Percentiles rank a stretch among this genome's conserved stretches.
Evolutionary conservation across 35 echinoderm and acorn worm genomes (phyloP).

Genomic region (Eucidaris tribuloides): DNA sequence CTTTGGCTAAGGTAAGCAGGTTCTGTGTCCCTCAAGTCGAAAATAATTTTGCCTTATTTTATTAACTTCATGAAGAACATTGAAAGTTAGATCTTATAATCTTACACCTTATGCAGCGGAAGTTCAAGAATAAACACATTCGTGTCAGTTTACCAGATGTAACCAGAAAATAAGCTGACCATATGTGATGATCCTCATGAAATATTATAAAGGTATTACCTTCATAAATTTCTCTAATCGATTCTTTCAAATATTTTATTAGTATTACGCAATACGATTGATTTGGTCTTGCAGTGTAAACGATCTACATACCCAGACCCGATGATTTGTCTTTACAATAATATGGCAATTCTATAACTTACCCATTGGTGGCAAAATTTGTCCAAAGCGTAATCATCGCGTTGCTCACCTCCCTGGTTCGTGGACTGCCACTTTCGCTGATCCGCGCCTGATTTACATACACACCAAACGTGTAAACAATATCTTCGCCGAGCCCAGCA

Average conservation of each 20-base stretch:
- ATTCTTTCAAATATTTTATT: neutral
- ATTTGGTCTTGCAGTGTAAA: neutral
- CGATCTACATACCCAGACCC: no score
- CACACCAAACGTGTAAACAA: neutral
- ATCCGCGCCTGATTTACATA: neutral
- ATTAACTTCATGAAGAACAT: no score
- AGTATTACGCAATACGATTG: neutral
- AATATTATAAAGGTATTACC: neutral
- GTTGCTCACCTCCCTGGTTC: neutral
- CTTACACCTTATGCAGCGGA: no score
- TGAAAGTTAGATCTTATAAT: no score
- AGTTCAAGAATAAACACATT: no score
- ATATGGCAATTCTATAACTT: neutral
- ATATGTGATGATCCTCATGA: no score
- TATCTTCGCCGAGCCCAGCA: neutral
- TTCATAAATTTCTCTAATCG: neutral
- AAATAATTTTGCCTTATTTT: no score
- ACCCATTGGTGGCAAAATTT: conserved; percentile 29
- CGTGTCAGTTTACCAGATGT: no score
- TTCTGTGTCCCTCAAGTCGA: neutral
- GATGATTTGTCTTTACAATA: neutral
- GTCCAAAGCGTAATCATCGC: neutral
- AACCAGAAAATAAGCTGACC: no score
- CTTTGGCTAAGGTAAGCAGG: neutral
- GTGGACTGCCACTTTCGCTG: no score